Conservation (phyloP, 2,113 vertebrate genomes). For the Petroica traversi region DNA sequence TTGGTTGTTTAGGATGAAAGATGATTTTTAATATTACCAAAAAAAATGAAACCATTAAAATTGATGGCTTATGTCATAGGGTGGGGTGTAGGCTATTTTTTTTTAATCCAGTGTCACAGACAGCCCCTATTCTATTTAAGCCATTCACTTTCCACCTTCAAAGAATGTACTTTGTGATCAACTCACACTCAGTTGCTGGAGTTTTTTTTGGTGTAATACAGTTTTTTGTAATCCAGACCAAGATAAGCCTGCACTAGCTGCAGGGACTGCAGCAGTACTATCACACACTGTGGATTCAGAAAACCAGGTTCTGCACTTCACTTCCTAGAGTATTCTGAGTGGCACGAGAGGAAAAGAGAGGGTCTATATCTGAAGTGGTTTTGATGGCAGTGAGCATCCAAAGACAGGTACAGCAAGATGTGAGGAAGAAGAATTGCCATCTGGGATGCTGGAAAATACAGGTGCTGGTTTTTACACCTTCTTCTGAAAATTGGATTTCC, state of each 20-base stretch:
- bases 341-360: neutral
- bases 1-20: neutral
- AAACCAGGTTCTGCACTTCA: neutral
- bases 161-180: neutral
- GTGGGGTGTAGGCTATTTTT: neutral
- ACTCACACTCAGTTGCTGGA: too few species aligned
- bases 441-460: neutral
- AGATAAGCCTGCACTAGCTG: neutral
- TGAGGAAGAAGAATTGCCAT: neutral
- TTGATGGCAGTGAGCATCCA: neutral
- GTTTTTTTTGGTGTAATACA: neutral
- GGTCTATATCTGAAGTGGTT: neutral
- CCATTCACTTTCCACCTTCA: neutral
- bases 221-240: neutral
- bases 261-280: neutral
- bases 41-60: neutral
- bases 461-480: neutral
- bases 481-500: neutral
- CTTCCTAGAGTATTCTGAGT: neutral
- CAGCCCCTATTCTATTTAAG: neutral
- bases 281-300: accelerated
- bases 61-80: neutral
- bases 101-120: neutral
- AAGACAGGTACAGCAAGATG: neutral
- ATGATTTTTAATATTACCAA: neutral